Percentiles rank a stretch among this genome's conserved stretches.
Conservation (phyloP, 2,113 vertebrate species). For the Bungarus multicinctus region DNA sequence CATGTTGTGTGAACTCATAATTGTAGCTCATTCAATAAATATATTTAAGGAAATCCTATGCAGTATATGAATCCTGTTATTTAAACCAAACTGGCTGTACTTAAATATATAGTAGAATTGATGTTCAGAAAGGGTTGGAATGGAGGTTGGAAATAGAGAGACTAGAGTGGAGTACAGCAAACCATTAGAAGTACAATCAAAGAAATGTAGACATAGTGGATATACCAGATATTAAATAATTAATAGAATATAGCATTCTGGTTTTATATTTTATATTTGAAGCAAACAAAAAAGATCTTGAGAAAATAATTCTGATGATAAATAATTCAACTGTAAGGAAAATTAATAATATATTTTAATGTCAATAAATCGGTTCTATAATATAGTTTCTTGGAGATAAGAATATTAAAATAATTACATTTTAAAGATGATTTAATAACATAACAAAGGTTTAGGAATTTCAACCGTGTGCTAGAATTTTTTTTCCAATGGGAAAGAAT, state of each 20-base stretch:
- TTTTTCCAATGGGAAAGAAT: not conserved
- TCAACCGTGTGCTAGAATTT: not conserved
- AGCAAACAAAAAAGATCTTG: not conserved
- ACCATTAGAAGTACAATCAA: not conserved
- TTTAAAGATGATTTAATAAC: not conserved
- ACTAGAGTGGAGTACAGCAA: slow-evolving; percentile 9
- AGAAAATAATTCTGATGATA: not conserved
- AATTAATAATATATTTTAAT: not conserved
- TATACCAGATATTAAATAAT: not conserved
- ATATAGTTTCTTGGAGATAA: not conserved
- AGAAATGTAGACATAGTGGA: not conserved
- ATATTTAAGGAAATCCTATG: not conserved
- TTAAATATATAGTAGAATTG: not conserved
- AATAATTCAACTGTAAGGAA: not conserved
- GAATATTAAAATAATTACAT: not conserved
- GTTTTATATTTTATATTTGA: not conserved
- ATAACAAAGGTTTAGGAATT: not conserved
- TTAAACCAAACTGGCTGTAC: not conserved
- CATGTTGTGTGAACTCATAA: not conserved
- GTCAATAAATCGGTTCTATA: not conserved
- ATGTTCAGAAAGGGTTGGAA: not conserved
- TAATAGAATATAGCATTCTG: not conserved
- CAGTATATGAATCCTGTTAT: not conserved
- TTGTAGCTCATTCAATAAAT: not conserved
- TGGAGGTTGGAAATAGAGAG: not conserved